These are phyloP conservation scores for Muntiacus muntjak DNA, from an alignment of 2,113 vertebrate genomes.

Conservation along the genomic window DNA sequence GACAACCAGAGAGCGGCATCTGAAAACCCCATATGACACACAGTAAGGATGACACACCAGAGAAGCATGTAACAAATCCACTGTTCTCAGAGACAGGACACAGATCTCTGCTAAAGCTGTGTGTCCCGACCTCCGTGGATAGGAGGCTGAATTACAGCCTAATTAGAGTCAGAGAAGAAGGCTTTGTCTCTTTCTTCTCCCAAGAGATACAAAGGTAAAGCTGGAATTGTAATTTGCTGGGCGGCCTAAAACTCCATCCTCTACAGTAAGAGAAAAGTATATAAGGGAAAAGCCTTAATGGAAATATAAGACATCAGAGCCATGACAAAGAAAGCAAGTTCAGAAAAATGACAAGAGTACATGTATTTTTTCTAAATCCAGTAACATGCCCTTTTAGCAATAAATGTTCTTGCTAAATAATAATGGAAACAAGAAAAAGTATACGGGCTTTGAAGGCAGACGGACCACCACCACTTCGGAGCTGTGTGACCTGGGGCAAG, in stretches of 20 bases:
- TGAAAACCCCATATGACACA: conserved; percentile 27
- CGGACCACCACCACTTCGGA: background rate
- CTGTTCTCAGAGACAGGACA: background rate
- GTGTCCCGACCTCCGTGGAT: background rate
- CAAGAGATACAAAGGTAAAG: background rate
- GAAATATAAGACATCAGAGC: background rate
- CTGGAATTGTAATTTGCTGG: conserved; percentile 43
- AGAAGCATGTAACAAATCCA: background rate
- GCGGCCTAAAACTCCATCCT: background rate
- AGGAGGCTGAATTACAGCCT: background rate
- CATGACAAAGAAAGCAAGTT: background rate
- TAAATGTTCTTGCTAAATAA: background rate
- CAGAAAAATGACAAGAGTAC: background rate
- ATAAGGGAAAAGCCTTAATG: background rate
- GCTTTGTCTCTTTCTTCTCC: conserved; percentile 17
- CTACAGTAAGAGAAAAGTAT: background rate
- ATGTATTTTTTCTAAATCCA: background rate
- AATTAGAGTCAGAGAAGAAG: background rate
- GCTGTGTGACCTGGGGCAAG: background rate
- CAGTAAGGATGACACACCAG: background rate
- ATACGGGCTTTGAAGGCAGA: background rate
- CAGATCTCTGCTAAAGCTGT: background rate
- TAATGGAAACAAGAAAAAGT: background rate
- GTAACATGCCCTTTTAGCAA: background rate
- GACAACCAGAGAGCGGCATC: background rate